Percentiles rank a stretch among this genome's conserved stretches.
Conservation (phyloP, 2,888 invertebrate genomes). For the Meta bourneti region DNA sequence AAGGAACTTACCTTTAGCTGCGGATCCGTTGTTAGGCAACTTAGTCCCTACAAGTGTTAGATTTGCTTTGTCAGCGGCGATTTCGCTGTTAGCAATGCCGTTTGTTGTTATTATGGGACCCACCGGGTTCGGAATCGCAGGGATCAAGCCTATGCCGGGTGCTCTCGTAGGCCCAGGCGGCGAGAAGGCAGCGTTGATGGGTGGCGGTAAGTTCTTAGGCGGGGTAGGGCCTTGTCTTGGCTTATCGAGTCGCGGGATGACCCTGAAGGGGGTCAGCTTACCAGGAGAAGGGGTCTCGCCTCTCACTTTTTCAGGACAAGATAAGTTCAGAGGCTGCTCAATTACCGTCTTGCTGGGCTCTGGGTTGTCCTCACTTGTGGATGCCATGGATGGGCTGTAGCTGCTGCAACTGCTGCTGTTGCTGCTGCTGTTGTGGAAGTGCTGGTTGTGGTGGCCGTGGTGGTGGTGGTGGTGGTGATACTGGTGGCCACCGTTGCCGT, state of each 20-base stretch:
- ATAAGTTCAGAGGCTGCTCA: conserved; percentile 75
- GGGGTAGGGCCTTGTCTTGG: conserved; percentile 19
- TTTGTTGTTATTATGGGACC: background rate
- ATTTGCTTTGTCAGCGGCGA: background rate
- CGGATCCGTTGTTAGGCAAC: conserved; percentile 20
- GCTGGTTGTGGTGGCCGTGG: conserved; percentile 71
- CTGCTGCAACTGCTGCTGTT: conserved; percentile 62
- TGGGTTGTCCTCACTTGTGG: conserved; percentile 34
- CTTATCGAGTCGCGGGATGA: conserved; percentile 46
- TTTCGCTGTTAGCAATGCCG: conserved; percentile 20
- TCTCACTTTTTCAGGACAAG: conserved; percentile 67
- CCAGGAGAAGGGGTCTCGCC: conserved; percentile 58
- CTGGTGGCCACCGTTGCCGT: conserved; percentile 44
- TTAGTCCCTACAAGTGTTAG: conserved; percentile 22
- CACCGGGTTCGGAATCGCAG: conserved; percentile 1
- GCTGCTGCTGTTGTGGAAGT: conserved; percentile 56
- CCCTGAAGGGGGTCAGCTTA: conserved; percentile 54
- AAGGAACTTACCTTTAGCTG: conserved; percentile 62
- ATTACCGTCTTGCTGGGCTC: conserved; percentile 66
- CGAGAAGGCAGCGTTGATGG: conserved; percentile 42
- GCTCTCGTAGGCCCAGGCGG: conserved; percentile 24
- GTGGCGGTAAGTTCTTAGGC: conserved; percentile 51
- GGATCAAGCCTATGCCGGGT: conserved; percentile 4
- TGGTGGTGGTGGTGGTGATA: conserved; percentile 61
- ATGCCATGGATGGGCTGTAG: conserved; percentile 48